Base-by-base conservation (phyloP, 1,140 invertebrate genomes). In the Bombus superbus region DNA sequence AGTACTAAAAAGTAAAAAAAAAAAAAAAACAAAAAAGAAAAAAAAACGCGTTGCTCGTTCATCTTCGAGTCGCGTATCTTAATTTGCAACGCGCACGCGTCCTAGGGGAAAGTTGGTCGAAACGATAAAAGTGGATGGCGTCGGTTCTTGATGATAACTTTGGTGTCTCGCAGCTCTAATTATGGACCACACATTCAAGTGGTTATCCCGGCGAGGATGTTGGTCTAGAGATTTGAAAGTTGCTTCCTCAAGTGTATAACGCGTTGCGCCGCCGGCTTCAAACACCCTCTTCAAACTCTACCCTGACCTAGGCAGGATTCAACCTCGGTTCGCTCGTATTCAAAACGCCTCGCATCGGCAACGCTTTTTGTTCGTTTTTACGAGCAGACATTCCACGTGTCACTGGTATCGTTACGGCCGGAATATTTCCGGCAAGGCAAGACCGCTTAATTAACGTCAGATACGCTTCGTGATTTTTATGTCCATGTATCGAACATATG, bases 191-290 rank as follows among this genome's bases (percentile, higher is more conserved):
- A 38, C 44, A 75, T 75, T 85, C 44, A 75, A 85, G 84, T 85
- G 40, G 47, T 25, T 35, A 75, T n/a, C 64, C 22, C 32, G 47
- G 82, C 32, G 40, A 62, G 74, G 77, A 66, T 73, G 53, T n/a
- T 66, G 84, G 73, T 88, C 76, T 40, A 68, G 79, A 59, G 62
- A 88, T 57, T 47, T 44, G 74, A 57, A 75, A 86, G 69, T 88
- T 88, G 53, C 42, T 77, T 87, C 76, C 75, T 86, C 78, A 44
- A 88, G 44, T 81, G 88, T 78, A 78, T 76, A 76, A 42, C 74
- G 64, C 74, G 75, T 66, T 74, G 73, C 69, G 22, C 22, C 25
- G 32, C 11, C 22, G 4, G 44, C 44, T 68, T 74, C 44, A 73
- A 82, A 75, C 53, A 74, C 74, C 25, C 44, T 72, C 87, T 89